Percentiles rank a stretch among this genome's conserved stretches.
Conservation (phyloP, 2,797 vertebrate genomes). For the Lycodopsis pacificus region DNA sequence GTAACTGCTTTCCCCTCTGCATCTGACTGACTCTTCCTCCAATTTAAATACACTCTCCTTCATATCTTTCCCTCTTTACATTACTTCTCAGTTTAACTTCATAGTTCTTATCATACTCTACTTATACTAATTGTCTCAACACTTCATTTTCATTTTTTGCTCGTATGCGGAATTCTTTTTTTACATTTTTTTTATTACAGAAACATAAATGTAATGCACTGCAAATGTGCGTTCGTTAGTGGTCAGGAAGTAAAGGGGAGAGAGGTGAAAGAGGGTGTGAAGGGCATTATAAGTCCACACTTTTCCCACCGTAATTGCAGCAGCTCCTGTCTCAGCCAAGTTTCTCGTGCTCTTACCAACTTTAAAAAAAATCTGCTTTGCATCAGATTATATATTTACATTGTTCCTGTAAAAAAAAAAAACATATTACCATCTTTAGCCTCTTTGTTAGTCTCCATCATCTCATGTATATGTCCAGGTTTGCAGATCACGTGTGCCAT, state of each 20-base stretch:
- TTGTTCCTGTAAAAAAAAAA: too few species aligned
- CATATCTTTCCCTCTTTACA: background rate
- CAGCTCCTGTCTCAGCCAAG: background rate
- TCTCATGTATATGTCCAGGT: background rate
- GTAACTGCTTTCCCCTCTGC: constrained; percentile 13
- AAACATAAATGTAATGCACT: background rate
- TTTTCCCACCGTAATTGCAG: background rate
- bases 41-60: constrained; percentile 1
- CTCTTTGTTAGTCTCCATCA: background rate
- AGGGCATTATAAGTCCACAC: background rate
- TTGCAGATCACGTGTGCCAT: background rate
- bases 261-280: background rate
- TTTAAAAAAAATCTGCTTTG: background rate
- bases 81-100: background rate
- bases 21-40: constrained; percentile 4
- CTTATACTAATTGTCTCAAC: background rate
- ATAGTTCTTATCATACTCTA: background rate
- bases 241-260: background rate
- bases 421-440: background rate
- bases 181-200: background rate
- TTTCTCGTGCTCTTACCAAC: background rate
- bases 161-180: background rate
- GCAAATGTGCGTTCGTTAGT: background rate
- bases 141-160: background rate
- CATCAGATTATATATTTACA: background rate